Base-by-base conservation (phyloP, 2,797 vertebrate species). In the Enteromius radiatus region DNA sequence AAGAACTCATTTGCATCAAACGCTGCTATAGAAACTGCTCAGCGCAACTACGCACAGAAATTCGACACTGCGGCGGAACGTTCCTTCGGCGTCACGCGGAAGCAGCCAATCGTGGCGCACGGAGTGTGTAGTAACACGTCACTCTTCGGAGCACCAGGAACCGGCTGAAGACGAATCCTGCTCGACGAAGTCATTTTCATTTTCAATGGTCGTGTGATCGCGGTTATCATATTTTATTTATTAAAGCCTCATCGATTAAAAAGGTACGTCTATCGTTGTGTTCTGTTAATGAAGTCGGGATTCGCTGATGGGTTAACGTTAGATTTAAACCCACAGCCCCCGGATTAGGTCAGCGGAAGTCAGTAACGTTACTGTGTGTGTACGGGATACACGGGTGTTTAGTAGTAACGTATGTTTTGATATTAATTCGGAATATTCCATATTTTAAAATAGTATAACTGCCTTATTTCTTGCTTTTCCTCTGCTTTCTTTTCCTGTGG, bases 71-170 rank as follows among this genome's bases (percentile, higher is more conserved):
- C n/a, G 14, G 28, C 3, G 9, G 1, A 36, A 17, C 28, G 80
- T 75, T 68, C 23, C 11, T n/a, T 0, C 17, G 1, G 89, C 91
- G 91, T 91, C 0, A 2, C 7, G 56, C 1, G 2, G 28, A 41
- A 0, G 17, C 19, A 90, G 23, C 92, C 93, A 94, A 94, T 94
- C 52, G 89, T 33, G 84, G 17, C 52, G 33, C 64, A 4, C 59
- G 15, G 54, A 81, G 82, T 78, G 65, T 89, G 75, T 88, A 93
- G 92, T 92, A 93, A 93, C 93, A 95, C 94, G 94, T 95, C 94
- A 92, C 81, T 90, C 80, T 90, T 89, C 79, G 23, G 26, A 75
- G 88, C 88, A 52, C 77, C 67, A 85, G 89, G 82, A 89, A 90
- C 93, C 92, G 92, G 91, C 75, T 71, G 88, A 41, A 2, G 23